Percentiles rank a stretch among this genome's conserved stretches.
phyloP scores from a whole-genome alignment of 2,113 vertebrate species.

The Tursiops truncatus region DNA sequence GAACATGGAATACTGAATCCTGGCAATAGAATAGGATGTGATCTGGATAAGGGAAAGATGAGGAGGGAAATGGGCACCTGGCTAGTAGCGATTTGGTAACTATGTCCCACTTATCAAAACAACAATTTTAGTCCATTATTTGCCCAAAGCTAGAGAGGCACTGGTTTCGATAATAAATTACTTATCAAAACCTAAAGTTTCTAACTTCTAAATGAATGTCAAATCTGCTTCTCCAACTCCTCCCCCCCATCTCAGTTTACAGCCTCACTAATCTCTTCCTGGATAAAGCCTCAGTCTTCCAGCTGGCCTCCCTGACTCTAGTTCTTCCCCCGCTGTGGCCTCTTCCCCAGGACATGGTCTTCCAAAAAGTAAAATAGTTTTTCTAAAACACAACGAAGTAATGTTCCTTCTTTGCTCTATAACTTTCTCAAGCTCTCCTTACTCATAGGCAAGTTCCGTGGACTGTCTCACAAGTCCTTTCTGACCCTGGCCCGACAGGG shows the following conservation, averaged over 20 bases:
- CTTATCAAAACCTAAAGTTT: neutral
- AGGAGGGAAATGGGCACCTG: neutral
- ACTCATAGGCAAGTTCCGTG: neutral
- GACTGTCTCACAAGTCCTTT: neutral
- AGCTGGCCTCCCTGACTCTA: neutral
- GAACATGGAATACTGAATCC: neutral
- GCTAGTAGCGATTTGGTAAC: neutral
- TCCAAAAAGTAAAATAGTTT: neutral
- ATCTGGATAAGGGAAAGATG: no score
- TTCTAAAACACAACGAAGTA: neutral
- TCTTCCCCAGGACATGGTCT: neutral
- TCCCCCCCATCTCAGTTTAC: neutral
- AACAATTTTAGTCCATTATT: neutral
- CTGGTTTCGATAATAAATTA: neutral
- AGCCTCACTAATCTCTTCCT: neutral
- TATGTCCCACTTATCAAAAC: neutral
- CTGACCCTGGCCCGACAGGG: accelerated
- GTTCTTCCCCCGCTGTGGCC: neutral
- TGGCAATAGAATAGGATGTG: neutral
- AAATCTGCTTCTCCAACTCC: neutral
- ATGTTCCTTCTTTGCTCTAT: neutral
- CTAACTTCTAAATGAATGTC: neutral
- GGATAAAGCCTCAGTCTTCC: neutral
- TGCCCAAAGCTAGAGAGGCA: neutral
- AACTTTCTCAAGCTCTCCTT: neutral